Evolutionary conservation across 2,888 invertebrate species (phyloP).

Genomic region (Heteropelma amictum): DNA sequence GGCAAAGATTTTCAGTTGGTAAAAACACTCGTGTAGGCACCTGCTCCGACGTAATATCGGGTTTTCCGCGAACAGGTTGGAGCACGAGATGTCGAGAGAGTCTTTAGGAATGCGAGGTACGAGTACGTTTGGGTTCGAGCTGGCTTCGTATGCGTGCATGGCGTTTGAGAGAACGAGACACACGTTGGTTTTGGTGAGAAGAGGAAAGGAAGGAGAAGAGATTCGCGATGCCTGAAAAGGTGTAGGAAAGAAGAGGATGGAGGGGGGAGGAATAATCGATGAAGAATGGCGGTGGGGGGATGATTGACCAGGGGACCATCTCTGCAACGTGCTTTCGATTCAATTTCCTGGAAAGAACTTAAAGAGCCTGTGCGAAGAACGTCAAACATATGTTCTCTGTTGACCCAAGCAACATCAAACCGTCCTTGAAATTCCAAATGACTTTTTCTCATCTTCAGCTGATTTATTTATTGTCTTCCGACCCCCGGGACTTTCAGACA

Average conservation of each 20-base stretch:
- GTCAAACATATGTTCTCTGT: conserved; percentile 1
- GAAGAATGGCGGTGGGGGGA: not conserved
- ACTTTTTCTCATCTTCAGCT: not conserved
- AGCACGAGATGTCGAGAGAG: conserved; percentile 24
- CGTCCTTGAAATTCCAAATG: not conserved
- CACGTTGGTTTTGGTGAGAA: not conserved
- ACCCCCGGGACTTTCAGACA: no score
- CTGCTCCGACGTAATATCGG: conserved; percentile 45
- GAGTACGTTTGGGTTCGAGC: not conserved
- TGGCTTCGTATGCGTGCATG: conserved; percentile 29
- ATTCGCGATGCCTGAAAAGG: not conserved
- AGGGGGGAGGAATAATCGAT: not conserved
- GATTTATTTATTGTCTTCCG: not conserved
- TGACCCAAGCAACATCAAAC: not conserved
- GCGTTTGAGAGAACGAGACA: conserved; percentile 8
- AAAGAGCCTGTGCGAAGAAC: conserved; percentile 12
- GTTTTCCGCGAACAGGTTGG: conserved; percentile 41
- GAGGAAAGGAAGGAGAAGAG: conserved; percentile 2
- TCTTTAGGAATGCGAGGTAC: conserved; percentile 38
- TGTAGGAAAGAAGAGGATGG: not conserved
- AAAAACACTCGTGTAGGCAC: conserved; percentile 18
- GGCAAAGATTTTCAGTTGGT: not conserved
- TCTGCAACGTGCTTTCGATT: conserved; percentile 6
- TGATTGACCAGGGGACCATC: conserved; percentile 4
- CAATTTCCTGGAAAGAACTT: conserved; percentile 36